Percentiles rank a stretch among this genome's conserved stretches.
phyloP scores from a whole-genome alignment of 2,888 invertebrate species.

The Xylophagus ater region DNA sequence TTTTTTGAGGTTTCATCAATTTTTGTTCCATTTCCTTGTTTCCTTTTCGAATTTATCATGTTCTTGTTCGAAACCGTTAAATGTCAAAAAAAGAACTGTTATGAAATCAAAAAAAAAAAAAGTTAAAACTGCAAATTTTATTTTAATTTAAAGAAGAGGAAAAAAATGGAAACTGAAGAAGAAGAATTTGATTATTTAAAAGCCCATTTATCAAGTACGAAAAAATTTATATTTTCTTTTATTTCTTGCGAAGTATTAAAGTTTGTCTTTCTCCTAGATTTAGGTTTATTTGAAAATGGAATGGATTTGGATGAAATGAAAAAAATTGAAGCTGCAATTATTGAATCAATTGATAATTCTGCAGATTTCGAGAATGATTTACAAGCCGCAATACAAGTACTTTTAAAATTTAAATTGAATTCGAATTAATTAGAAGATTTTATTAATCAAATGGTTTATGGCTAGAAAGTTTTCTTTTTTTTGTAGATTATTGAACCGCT shows the following conservation, averaged over 20 bases:
- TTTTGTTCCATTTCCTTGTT: not conserved
- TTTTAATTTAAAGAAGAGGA: no score
- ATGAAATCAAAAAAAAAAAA: not conserved
- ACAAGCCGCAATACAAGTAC: slow-evolving; percentile 5
- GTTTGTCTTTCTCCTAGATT: not conserved
- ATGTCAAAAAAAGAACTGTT: not conserved
- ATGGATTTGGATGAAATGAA: slow-evolving; percentile 9
- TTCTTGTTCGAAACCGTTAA: not conserved
- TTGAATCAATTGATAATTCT: slow-evolving; percentile 7
- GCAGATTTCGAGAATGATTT: slow-evolving; percentile 5
- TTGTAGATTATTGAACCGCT: no score
- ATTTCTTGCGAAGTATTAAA: no score
- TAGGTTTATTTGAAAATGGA: slow-evolving; percentile 8
- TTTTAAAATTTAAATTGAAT: no score
- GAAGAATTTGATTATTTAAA: slow-evolving; percentile 2
- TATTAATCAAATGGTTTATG: no score
- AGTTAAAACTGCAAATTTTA: no score
- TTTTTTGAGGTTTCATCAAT: slow-evolving; percentile 4
- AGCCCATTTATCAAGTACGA: not conserved
- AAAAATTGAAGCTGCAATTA: slow-evolving; percentile 4
- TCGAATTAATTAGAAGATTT: no score
- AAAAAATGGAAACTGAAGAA: slow-evolving; percentile 5
- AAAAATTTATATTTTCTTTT: not conserved
- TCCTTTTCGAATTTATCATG: not conserved
- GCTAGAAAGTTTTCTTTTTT: no score